A percentile compares a stretch with the other conserved stretches of the same genome.
These are phyloP conservation scores for Aldabrachelys gigantea DNA, from an alignment of 2,113 vertebrate genomes.

Conservation along the genomic window DNA sequence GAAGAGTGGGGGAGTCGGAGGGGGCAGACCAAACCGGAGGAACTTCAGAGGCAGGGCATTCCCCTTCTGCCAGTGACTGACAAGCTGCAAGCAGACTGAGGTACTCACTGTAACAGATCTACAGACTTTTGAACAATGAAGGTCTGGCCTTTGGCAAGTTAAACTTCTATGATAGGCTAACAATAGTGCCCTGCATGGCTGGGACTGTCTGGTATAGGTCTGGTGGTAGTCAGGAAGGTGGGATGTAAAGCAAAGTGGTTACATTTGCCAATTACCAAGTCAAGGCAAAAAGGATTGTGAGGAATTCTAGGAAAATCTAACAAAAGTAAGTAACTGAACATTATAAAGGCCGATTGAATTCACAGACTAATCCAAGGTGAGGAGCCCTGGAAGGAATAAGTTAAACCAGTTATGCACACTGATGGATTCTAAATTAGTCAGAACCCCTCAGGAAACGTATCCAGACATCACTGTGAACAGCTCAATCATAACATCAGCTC, in stretches of 20 bases:
- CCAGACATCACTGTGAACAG: not conserved
- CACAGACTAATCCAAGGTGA: rapidly evolving
- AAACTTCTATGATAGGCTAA: rapidly evolving
- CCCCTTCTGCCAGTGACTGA: not conserved
- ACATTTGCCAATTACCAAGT: rapidly evolving
- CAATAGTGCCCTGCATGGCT: rapidly evolving
- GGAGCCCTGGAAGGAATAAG: not conserved
- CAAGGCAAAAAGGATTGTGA: not conserved
- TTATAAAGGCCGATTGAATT: not conserved
- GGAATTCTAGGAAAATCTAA: not conserved
- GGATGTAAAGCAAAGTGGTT: rapidly evolving
- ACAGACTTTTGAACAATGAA: not conserved
- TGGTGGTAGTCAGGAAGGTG: not conserved
- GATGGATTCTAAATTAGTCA: not conserved
- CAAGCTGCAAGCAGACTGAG: too few species aligned
- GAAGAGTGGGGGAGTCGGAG: not conserved
- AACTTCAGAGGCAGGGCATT: too few species aligned
- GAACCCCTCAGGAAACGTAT: not conserved
- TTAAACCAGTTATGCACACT: rapidly evolving
- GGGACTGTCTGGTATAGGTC: not conserved
- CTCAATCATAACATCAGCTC: not conserved
- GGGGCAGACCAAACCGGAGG: too few species aligned
- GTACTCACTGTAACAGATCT: rapidly evolving
- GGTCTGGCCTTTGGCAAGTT: rapidly evolving
- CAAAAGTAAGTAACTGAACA: not conserved